Evolutionary conservation across 2,888 invertebrate genomes (phyloP).

Genomic region (Philaethria dido): DNA sequence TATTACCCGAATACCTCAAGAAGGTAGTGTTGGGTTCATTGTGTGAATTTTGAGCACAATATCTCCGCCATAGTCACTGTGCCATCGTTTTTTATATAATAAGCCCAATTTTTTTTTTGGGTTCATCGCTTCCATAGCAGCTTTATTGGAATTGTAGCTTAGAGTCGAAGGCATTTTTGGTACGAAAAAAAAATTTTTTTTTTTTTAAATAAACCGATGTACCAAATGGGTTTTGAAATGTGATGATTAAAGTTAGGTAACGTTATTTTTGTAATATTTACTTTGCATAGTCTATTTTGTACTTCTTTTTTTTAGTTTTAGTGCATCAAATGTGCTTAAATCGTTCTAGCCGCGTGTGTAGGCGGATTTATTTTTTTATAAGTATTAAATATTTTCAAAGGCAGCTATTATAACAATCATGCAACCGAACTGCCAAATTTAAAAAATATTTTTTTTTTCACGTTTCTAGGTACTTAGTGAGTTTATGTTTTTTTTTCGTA

Average conservation of each 20-base stretch:
- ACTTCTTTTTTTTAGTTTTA: slow-evolving; percentile 59
- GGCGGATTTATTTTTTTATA: slow-evolving; percentile 52
- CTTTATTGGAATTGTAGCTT: slow-evolving; percentile 28
- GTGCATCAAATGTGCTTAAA: slow-evolving; percentile 62
- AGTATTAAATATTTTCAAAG: slow-evolving; percentile 55
- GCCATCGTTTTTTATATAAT: slow-evolving; percentile 47
- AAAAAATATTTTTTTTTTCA: slow-evolving; percentile 49
- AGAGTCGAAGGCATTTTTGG: slow-evolving; percentile 34
- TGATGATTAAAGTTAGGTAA: slow-evolving; percentile 60
- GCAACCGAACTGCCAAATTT: slow-evolving; percentile 55
- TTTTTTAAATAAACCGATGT: slow-evolving; percentile 39
- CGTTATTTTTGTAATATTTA: slow-evolving; percentile 72
- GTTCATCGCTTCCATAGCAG: slow-evolving; percentile 27
- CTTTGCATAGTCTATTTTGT: slow-evolving; percentile 72
- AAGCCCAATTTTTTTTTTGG: slow-evolving; percentile 21
- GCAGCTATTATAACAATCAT: slow-evolving; percentile 55
- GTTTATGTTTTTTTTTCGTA: slow-evolving; percentile 43
- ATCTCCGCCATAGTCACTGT: slow-evolving; percentile 48
- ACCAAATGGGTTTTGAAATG: slow-evolving; percentile 57
- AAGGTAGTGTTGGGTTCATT: background rate
- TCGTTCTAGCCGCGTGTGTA: slow-evolving; percentile 42
- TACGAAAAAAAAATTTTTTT: slow-evolving; percentile 30
- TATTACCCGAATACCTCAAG: background rate
- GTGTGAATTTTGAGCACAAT: slow-evolving; percentile 8
- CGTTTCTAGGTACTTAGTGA: slow-evolving; percentile 55